Evolutionary conservation across 35 echinoderm and acorn worm genomes (phyloP).

Genomic region (Apostichopus parvimensis): DNA sequence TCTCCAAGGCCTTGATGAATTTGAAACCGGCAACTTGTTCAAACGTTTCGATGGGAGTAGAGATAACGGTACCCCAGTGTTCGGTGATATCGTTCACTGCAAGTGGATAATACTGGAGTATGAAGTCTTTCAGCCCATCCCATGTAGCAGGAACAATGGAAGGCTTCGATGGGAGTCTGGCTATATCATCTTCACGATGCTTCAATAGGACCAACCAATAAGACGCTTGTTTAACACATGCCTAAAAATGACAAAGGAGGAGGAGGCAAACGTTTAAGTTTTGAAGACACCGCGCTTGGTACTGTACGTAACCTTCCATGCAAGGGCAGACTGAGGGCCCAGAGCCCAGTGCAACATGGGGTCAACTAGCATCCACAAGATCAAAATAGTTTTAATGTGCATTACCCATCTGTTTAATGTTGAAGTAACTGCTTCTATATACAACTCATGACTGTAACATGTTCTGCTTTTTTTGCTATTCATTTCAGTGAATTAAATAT

Average conservation of each 20-base stretch:
- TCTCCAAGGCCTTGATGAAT: constrained; percentile 77
- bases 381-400: no score
- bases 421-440: no score
- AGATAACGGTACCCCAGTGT: constrained; percentile 66
- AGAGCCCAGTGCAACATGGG: no score
- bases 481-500: no score
- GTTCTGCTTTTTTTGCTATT: no score
- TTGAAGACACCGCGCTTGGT: no score
- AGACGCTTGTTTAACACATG: constrained; percentile 62
- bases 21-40: constrained; percentile 75
- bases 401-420: no score
- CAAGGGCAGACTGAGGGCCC: no score
- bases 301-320: no score
- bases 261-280: not conserved
- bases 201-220: constrained; percentile 78
- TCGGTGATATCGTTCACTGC: constrained; percentile 50
- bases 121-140: constrained; percentile 72
- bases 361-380: no score
- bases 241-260: constrained; percentile 42
- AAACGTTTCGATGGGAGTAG: constrained; percentile 69
- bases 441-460: no score
- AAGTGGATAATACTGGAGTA: constrained; percentile 69
- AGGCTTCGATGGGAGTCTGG: not conserved
- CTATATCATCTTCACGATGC: not conserved
- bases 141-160: constrained; percentile 86